Base-by-base conservation (phyloP, 2,888 invertebrate species). In the Archips crataeganus region DNA sequence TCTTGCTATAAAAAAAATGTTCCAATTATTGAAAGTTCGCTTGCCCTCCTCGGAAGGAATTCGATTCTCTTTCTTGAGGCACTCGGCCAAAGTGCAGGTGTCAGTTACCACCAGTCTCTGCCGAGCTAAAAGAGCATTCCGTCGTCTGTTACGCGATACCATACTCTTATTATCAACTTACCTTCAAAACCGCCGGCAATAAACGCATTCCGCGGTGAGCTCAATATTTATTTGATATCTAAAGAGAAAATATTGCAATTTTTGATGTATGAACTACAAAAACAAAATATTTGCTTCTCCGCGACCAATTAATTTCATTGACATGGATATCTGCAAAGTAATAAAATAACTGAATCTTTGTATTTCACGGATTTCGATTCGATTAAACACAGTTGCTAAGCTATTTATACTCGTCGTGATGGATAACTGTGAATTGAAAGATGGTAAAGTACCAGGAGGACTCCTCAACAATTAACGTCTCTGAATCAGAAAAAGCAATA, bases 41-140 rank as follows among this genome's bases (percentile, higher is more conserved):
- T 51, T 65, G 8, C 36, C 51, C 23, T 23, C 23, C 23, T 23
- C 23, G 36, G 23, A 66, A 42, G 61, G 60, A 61, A 66, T 61
- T 71, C 61, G 66, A 62, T 71, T 66, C 61, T 32, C 13, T 59
- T n/a, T 60, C 60, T 59, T 47, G 59, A 15, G 64, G 59, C 69
- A 51, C 73, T 74, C 73, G 73, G 64, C 63, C 64, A 69, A 73
- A 74, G 74, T 70, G 74, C 59, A 60, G 51, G 69, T 74, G 69
- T 74, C 69, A 11, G 65, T 70, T 74, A 65, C 64, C 36, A 11
- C 42, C 39, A 49, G 64, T 54, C 63, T 39, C 59, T 51, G 49
- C 11, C 42, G 23, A 23, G 54, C 47, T 68, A 60, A 70, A 70
- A 54, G 67, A 59, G 68, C 71, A 75, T 72, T 75, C 75, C 69